Percentiles rank a stretch among this genome's conserved stretches.
These are phyloP conservation scores for Cynocephalus volans DNA, from an alignment of 2,113 vertebrate species.

Conservation along the genomic window DNA sequence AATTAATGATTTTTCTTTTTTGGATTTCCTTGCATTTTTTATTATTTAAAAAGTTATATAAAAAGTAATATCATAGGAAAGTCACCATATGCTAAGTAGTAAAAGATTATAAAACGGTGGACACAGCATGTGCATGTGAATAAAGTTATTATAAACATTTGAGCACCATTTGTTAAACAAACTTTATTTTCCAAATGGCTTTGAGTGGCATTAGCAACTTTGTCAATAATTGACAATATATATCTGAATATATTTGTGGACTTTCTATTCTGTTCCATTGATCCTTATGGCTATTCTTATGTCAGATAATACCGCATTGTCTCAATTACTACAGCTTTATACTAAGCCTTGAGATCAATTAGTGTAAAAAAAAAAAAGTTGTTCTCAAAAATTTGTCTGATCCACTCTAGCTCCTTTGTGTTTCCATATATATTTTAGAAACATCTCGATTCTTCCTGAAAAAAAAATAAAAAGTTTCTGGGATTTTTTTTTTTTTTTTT, in stretches of 20 bases:
- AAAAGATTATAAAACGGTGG: background rate
- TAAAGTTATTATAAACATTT: background rate
- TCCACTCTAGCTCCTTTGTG: background rate
- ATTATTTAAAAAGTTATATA: background rate
- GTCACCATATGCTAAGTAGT: background rate
- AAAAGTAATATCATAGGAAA: slow-evolving; percentile 17
- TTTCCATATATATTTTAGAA: background rate
- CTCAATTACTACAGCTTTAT: background rate
- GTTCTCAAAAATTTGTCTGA: background rate
- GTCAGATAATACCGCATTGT: background rate
- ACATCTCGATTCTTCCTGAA: background rate
- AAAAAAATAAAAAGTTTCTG: background rate
- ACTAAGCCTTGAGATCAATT: background rate
- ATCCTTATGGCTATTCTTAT: background rate
- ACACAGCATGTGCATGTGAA: background rate
- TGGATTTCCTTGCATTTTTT: background rate
- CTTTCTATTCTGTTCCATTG: background rate
- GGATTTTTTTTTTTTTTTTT: no score
- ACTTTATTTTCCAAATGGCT: background rate
- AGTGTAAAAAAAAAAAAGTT: background rate
- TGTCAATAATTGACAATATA: background rate
- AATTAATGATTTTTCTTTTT: slow-evolving; percentile 28
- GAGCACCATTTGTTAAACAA: background rate
- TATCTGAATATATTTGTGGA: background rate
- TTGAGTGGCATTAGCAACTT: background rate